Evolutionary conservation across 2,113 vertebrate genomes (phyloP), one percentile per base, ranked within the genome.

Genomic region (Danio rerio): DNA sequence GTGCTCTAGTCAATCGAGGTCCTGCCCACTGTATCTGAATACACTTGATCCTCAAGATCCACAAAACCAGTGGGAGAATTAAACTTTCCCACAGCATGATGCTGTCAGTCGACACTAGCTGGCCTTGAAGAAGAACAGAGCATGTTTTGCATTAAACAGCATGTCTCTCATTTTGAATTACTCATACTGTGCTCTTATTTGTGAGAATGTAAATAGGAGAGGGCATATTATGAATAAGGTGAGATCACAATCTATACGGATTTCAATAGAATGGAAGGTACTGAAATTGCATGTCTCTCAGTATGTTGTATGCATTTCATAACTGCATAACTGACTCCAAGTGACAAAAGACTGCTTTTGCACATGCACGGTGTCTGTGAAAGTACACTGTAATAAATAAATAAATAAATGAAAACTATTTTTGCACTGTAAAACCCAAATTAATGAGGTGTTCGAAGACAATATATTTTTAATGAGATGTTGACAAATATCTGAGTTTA

Each of bases 91-190:
- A 73, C 31, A 55, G 47, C 50, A 18, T 50, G 63, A 80, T 7
- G 12, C 73, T 59, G 72, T 45, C 63, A 52, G 69, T 47, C 78
- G 56, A 66, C 66, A 73, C 58, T 18, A 11, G 78, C 66, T 78
- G 85, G 70, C 81, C 85, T 78, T 83, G 50, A 18, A 77, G 59
- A 62, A 55, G n/a, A 70, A 71, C 50, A 86, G 43, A 50, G 58
- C 76, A 63, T 50, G 73, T 65, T 73, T 77, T 61, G 12, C 16
- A 53, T 52, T 83, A 76, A 61, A 80, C 21, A 63, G 58, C 75
- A 63, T 52, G 31, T 58, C 69, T 49, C 0, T 21, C 7, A 0
- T n/a, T 42, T 69, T 81, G 81, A 83, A 58, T 86, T 70, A 65
- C 61, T 62, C 59, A 58, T 82, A 55, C 73, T 42, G 4, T 53